phyloP scores from a whole-genome alignment of 2,797 vertebrate genomes.

The Melanotaenia boesemani region DNA sequence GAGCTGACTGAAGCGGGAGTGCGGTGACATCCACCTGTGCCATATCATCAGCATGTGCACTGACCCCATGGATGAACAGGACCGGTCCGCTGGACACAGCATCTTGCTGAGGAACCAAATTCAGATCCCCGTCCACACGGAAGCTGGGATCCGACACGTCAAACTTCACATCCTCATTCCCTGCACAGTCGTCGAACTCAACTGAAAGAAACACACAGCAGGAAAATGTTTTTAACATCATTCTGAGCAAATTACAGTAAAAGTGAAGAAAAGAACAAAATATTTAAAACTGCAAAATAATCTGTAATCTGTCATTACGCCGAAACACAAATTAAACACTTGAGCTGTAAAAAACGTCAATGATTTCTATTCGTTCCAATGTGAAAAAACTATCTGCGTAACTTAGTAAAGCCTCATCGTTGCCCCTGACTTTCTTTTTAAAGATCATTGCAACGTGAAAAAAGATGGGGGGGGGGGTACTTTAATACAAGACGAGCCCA shows the following conservation, averaged over 20 bases:
- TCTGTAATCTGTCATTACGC: no score
- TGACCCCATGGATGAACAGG: conserved; percentile 87
- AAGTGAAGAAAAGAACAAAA: not conserved
- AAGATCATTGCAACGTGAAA: no score
- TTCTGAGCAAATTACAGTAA: conserved; percentile 1
- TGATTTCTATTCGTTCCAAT: no score
- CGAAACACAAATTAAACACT: no score
- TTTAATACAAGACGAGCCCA: no score
- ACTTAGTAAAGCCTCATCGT: no score
- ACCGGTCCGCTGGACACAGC: conserved; percentile 76
- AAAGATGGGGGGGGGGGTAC: no score
- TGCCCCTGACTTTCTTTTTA: no score
- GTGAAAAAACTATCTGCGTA: no score
- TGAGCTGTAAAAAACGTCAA: no score
- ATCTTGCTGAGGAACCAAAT: conserved; percentile 85
- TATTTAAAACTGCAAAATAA: no score
- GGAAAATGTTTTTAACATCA: conserved; percentile 4
- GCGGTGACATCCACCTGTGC: conserved; percentile 88
- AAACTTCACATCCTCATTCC: conserved; percentile 88
- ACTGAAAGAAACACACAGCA: conserved; percentile 80
- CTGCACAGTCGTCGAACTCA: conserved; percentile 92
- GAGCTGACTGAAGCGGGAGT: conserved; percentile 70
- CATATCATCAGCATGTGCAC: conserved; percentile 86
- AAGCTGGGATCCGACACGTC: conserved; percentile 92
- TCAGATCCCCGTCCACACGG: conserved; percentile 85